Evolutionary conservation across 2,888 invertebrate species (phyloP), one percentile per base, ranked within the genome.

Genomic region (Drosophila infuscata): DNA sequence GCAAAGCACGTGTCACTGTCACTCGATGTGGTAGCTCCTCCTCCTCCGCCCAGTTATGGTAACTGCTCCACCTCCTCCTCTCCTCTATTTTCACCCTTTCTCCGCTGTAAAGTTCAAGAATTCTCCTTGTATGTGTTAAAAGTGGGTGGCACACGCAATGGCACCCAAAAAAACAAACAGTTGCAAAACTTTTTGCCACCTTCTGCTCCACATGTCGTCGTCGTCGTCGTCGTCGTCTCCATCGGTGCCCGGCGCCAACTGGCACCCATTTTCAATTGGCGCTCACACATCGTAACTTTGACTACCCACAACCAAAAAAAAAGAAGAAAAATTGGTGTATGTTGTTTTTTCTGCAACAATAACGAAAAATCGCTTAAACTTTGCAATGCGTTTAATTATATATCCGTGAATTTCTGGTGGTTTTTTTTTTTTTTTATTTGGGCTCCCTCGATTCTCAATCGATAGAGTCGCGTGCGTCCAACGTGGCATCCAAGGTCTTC

Each of bases 1-100:
- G 91, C 91, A 86, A 88, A 80, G 76, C 75, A 88, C 83, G 83
- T 86, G 86, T 89, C 86, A 85, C 89, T 86, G 89, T 85, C 89
- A 87, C 83, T 66, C 81, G 83, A 72, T 84, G 66, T 73, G 71
- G 66, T 73, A 70, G 62, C 75, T 68, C 62, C 72, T 68, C 60
- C 75, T 54, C 8, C 38, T 38, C 46, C 46, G 29, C 67, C 79
- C 67, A 57, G 70, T 78, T 79, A 77, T 54, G 52, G 57, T 46
- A 38, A 38, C 53, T 11, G 5, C 29, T n/a, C 25, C 38, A 7
- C 30, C 11, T 11, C 25, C 38, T 8, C 36, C 25, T 15, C 15
- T 38, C 38, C 29, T 41, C 36, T n/a, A 5, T 30, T 48, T n/a
- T 30, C n/a, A 15, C 12, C 30, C 56, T 38, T 53, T 46, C 43